phyloP scores from a whole-genome alignment of 1,140 invertebrate genomes.

The Drosophila baimaii region DNA sequence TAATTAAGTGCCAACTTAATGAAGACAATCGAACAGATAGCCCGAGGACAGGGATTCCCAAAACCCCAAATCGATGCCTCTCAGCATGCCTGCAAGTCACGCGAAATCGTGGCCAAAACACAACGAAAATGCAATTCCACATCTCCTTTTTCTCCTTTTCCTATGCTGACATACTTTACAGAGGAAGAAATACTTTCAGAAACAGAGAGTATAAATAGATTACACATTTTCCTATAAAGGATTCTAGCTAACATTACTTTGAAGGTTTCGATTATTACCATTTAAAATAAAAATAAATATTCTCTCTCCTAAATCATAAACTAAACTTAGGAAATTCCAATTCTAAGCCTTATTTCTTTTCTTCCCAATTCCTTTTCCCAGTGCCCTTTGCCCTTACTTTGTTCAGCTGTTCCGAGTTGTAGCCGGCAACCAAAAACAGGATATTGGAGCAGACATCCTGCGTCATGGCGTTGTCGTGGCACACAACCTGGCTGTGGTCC shows the following conservation, averaged over 20 bases:
- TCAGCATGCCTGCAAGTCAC: conserved; percentile 12
- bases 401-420: conserved; percentile 85
- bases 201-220: too few species aligned
- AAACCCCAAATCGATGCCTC: conserved; percentile 18
- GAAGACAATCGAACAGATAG: conserved; percentile 41
- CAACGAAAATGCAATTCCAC: conserved; percentile 35
- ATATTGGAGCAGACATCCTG: conserved; percentile 86
- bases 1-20: conserved; percentile 74
- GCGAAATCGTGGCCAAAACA: conserved; percentile 36
- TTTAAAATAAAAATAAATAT: background rate
- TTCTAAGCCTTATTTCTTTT: background rate
- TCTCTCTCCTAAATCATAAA: background rate
- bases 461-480: conserved; percentile 84
- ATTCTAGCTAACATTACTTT: too few species aligned
- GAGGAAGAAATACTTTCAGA: background rate
- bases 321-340: background rate
- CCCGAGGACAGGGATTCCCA: conserved; percentile 7
- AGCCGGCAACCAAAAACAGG: conserved; percentile 86
- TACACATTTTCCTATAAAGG: too few species aligned
- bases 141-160: background rate
- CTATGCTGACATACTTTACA: background rate
- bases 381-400: conserved; percentile 63
- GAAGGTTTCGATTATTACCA: too few species aligned
- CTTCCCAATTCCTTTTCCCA: background rate
- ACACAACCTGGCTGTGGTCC: conserved; percentile 84